These are phyloP conservation scores for Nycticebus coucang DNA, from an alignment of 2,113 vertebrate genomes.

Conservation along the genomic window DNA sequence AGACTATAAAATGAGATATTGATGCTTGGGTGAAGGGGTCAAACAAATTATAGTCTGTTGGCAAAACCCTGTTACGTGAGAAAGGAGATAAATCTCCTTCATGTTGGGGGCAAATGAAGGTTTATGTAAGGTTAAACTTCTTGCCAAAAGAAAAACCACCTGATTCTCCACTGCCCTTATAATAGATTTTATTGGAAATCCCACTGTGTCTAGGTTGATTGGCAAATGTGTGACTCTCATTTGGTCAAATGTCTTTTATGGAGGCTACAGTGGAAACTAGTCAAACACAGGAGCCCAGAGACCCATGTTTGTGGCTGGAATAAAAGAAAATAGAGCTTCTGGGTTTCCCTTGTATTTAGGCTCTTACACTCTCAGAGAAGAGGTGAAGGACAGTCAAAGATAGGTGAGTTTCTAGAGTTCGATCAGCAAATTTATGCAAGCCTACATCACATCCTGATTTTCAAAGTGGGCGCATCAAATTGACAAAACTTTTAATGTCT, in stretches of 20 bases:
- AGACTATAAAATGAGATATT: not conserved
- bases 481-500: not conserved
- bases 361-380: not conserved
- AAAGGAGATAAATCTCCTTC: not conserved
- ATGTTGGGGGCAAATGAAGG: not conserved
- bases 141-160: not conserved
- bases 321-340: not conserved
- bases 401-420: fast-evolving
- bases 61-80: not conserved
- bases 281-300: not conserved
- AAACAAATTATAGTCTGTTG: not conserved
- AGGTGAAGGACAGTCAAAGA: not conserved
- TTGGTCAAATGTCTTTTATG: not conserved
- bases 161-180: not conserved
- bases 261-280: not conserved
- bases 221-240: not conserved
- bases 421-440: not conserved
- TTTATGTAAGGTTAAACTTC: not conserved
- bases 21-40: not conserved
- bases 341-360: not conserved
- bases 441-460: not conserved
- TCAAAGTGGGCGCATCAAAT: not conserved
- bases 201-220: not conserved
- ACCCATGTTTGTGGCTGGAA: not conserved
- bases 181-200: not conserved